Evolutionary conservation across 2,797 vertebrate genomes (phyloP), one percentile per base, ranked within the genome.

Genomic region (Pipistrellus nathusii): DNA sequence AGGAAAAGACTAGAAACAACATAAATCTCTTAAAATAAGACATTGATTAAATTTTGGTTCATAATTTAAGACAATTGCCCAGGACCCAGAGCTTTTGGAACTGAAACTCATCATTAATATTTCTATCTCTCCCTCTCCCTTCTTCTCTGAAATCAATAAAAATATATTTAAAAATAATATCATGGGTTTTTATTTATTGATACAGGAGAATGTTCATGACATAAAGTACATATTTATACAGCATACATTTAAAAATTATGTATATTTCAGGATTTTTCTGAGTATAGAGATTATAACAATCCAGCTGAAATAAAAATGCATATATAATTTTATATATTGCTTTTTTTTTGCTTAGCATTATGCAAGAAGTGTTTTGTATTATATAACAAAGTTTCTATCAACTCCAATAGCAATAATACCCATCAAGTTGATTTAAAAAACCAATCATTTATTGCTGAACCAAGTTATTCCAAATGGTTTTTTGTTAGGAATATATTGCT

Each of bases 281-380:
- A 95, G 32, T 25, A n/a, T 91, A 55, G 23, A 35, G 53, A 73
- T 88, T 93, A 91, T 76, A 90, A 53, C 18, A 78, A 25, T 71
- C 51, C 76, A 57, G n/a, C 23, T 73, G 41, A 93, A 68, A 73
- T 81, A 8, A 46, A 94, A 90, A 90, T 62, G 48, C 72, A 23
- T 68, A 23, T 68, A n/a, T 76, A 71, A 72, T 92, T 96, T 94
- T 78, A 17, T 69, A 83, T 77, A 27, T 94, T 90, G 17, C 30
- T 76, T 85, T 95, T 78, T 51, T 86, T 91, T 93, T n/a, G 6
- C 23, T 85, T 95, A 85, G 62, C 41, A 41, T 59, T 66, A 32
- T 69, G 6, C 71, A 55, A 91, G 41, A 88, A 55, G 7, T 62
- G 68, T 68, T 86, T 95, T 72, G 32, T 12, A 27, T 18, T 18